Evolutionary conservation across 2,113 vertebrate genomes (phyloP).

Genomic region (Sciurus niger): DNA sequence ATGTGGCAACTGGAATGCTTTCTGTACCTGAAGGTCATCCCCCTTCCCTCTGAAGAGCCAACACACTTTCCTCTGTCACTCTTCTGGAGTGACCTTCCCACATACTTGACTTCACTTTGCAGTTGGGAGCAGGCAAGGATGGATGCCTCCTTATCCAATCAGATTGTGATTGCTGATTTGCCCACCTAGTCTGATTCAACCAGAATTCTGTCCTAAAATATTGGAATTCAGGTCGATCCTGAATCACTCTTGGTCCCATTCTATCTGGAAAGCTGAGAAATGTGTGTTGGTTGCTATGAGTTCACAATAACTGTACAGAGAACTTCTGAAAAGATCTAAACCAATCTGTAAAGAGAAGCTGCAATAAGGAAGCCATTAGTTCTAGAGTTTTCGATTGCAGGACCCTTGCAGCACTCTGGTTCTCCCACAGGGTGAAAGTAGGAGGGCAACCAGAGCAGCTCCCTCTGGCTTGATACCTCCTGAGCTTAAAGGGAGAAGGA

Average conservation of each 20-base stretch:
- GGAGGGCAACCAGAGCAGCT: accelerated
- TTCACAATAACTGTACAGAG: background rate
- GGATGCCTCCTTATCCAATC: background rate
- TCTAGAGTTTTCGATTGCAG: background rate
- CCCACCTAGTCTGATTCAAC: background rate
- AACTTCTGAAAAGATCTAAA: background rate
- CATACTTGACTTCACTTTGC: background rate
- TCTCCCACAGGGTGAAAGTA: too few relatives aligned
- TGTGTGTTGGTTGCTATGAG: background rate
- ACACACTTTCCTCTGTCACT: background rate
- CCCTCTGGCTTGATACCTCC: accelerated
- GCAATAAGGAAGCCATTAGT: background rate
- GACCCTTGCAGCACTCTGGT: accelerated
- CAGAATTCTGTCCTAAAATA: background rate
- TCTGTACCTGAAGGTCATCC: too few relatives aligned
- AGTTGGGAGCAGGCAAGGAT: accelerated
- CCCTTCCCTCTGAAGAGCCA: background rate
- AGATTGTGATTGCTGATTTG: background rate
- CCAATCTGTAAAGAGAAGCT: background rate
- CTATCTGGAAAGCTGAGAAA: background rate
- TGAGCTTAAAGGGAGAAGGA: background rate
- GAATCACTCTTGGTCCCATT: background rate
- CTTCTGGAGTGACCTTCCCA: background rate
- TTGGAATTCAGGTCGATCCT: background rate
- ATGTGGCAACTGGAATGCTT: background rate